Evolutionary conservation across 1,140 invertebrate species (phyloP).

Genomic region (Neodiprion virginianus): DNA sequence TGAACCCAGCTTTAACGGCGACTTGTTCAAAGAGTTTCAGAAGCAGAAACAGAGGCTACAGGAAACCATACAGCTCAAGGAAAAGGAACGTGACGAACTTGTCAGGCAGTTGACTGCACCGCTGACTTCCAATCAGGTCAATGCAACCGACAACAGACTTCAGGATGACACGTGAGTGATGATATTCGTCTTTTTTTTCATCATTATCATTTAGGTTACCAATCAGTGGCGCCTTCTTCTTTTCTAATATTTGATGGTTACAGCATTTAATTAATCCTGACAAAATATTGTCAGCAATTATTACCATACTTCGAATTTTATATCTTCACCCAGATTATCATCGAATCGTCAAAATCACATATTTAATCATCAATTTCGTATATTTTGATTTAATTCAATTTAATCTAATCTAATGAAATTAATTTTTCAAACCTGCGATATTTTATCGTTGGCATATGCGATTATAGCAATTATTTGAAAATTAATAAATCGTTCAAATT

Average conservation of each 20-base stretch:
- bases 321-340: too few relatives aligned
- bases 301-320: too few relatives aligned
- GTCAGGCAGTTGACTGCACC: constrained; percentile 62
- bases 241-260: constrained; percentile 22
- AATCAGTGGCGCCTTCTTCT: too few relatives aligned
- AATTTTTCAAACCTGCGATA: too few relatives aligned
- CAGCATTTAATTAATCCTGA: constrained; percentile 17
- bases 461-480: too few relatives aligned
- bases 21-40: constrained; percentile 76
- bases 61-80: constrained; percentile 69
- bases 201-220: constrained; percentile 19
- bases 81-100: constrained; percentile 65
- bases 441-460: too few relatives aligned
- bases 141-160: constrained; percentile 54
- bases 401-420: too few relatives aligned
- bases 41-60: constrained; percentile 73
- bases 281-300: too few relatives aligned
- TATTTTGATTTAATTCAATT: too few relatives aligned
- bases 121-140: constrained; percentile 45
- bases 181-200: constrained; percentile 10
- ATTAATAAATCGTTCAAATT: too few relatives aligned
- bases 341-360: too few relatives aligned
- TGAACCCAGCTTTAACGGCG: constrained; percentile 70
- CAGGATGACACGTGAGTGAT: constrained; percentile 58
- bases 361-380: too few relatives aligned